Conservation (phyloP, 2,888 invertebrate species). For the Lithosia quadra region DNA sequence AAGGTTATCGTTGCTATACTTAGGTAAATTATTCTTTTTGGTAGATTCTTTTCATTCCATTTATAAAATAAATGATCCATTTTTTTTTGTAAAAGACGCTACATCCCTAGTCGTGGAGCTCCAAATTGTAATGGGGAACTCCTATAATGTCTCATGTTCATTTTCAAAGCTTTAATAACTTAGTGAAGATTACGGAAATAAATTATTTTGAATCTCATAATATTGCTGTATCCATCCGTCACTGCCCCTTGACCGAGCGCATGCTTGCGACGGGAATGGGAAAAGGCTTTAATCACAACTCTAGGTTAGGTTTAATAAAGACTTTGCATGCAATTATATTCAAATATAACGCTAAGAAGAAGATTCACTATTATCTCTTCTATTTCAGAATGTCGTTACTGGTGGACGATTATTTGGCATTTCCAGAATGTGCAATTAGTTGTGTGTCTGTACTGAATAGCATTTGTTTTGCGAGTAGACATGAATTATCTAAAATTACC, state of each 20-base stretch:
- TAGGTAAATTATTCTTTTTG: conserved; percentile 57
- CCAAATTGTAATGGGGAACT: no score
- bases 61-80: no score
- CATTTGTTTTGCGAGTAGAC: conserved; percentile 72
- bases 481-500: conserved; percentile 69
- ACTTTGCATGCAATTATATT: background rate
- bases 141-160: no score
- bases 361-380: conserved; percentile 63
- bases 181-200: no score
- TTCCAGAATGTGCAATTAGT: conserved; percentile 85
- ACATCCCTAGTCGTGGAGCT: background rate
- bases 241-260: no score
- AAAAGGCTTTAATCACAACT: no score
- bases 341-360: background rate
- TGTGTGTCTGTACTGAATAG: conserved; percentile 83
- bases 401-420: conserved; percentile 80
- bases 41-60: no score
- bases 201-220: no score
- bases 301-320: no score
- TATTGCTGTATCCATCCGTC: no score
- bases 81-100: background rate
- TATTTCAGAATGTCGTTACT: conserved; percentile 80
- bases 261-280: no score
- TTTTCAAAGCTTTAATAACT: no score
- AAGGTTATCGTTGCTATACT: conserved; percentile 75